Percentiles rank a stretch among this genome's conserved stretches.
Evolutionary conservation across 2,797 vertebrate species (phyloP).

Genomic region (Catamblyrhynchus diadema): DNA sequence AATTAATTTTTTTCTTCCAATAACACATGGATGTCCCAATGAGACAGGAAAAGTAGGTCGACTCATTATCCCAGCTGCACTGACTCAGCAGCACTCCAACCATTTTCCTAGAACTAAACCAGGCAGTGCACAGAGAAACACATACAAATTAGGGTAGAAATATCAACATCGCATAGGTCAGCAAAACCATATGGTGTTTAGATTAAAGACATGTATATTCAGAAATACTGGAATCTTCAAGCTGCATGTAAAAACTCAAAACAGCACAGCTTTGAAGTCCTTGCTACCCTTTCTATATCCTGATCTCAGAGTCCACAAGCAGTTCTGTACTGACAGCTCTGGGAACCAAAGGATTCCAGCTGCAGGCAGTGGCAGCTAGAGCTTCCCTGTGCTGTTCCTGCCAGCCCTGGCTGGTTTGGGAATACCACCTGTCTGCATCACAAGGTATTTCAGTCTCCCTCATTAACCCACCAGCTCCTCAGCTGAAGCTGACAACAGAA

Average conservation of each 20-base stretch:
- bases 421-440: neutral
- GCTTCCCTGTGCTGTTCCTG: neutral
- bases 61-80: constrained; percentile 47
- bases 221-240: neutral
- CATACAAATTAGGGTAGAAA: constrained; percentile 25
- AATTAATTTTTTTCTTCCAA: constrained; percentile 54
- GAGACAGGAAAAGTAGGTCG: constrained; percentile 59
- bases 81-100: constrained; percentile 59
- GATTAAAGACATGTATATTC: constrained; percentile 45
- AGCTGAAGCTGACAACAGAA: neutral
- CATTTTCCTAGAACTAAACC: constrained; percentile 24
- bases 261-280: neutral
- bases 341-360: neutral
- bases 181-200: constrained; percentile 42
- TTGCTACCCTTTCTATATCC: neutral
- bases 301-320: neutral
- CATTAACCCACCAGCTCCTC: neutral
- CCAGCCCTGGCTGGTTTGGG: neutral
- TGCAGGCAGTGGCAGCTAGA: neutral
- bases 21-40: neutral
- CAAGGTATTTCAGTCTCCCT: neutral
- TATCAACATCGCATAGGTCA: constrained; percentile 51
- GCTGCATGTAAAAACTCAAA: neutral
- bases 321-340: neutral
- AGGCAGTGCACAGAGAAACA: neutral